Percentiles rank a stretch among this genome's conserved stretches.
These are phyloP conservation scores for Acanthaster planci DNA, from an alignment of 35 echinoderm and acorn worm species.

Conservation along the genomic window DNA sequence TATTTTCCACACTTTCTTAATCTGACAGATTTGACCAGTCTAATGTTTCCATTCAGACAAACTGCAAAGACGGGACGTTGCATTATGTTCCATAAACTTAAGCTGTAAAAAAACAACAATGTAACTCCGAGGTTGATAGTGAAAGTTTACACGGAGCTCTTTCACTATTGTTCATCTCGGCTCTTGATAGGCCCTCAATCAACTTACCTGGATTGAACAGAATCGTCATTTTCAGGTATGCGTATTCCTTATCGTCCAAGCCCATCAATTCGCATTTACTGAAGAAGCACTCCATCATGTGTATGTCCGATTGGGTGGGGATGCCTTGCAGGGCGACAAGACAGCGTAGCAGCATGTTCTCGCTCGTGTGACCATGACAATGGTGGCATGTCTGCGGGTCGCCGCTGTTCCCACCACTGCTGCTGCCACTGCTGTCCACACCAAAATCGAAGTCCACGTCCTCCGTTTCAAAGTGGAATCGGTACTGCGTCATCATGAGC, in stretches of 20 bases:
- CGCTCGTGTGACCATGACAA: conserved; percentile 44
- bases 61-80: too few species aligned
- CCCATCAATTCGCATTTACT: conserved; percentile 82
- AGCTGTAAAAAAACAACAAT: too few species aligned
- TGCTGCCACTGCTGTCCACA: conserved; percentile 29
- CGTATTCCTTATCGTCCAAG: conserved; percentile 98
- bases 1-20: too few species aligned
- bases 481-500: conserved; percentile 91
- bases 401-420: background rate
- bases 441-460: conserved; percentile 40
- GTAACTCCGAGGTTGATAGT: too few species aligned
- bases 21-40: too few species aligned
- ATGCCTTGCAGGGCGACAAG: conserved; percentile 85
- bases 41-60: too few species aligned
- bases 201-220: conserved; percentile 97
- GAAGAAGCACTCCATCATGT: conserved; percentile 93
- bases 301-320: conserved; percentile 83
- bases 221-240: conserved; percentile 92
- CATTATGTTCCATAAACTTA: too few species aligned
- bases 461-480: conserved; percentile 84
- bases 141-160: too few species aligned
- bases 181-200: too few species aligned
- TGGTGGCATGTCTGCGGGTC: conserved; percentile 15
- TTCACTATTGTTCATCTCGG: too few species aligned
- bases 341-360: conserved; percentile 72